Percentiles rank a stretch among this genome's conserved stretches.
Conservation (phyloP, 2,888 invertebrate genomes). For the Hesperia comma region DNA sequence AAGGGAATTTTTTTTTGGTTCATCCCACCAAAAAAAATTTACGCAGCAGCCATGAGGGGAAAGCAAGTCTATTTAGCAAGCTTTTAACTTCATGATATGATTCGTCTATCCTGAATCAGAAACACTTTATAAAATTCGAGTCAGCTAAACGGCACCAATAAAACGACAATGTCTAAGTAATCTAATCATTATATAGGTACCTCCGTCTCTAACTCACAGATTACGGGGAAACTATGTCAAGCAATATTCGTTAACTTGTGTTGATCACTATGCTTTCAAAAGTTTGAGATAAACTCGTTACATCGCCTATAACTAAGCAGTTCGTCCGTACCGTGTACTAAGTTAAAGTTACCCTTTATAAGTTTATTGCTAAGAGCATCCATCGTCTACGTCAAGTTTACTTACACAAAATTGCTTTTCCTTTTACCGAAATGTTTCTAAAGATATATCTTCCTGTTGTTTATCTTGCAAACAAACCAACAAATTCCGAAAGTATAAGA, state of each 20-base stretch:
- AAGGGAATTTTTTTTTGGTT: no score
- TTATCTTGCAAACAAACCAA: neutral
- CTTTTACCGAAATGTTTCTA: conserved; percentile 7
- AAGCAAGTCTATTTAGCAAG: no score
- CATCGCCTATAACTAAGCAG: neutral
- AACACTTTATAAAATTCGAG: no score
- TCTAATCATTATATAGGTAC: no score
- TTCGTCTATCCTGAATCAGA: no score
- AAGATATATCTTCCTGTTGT: conserved; percentile 10
- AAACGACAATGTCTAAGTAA: no score
- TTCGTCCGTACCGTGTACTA: conserved; percentile 9
- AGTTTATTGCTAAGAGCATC: conserved; percentile 11
- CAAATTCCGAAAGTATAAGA: neutral
- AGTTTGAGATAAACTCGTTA: neutral
- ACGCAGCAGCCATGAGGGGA: no score
- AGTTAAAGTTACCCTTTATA: conserved; percentile 8
- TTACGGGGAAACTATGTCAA: neutral
- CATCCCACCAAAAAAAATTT: no score
- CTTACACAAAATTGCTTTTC: conserved; percentile 20
- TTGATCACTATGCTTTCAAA: neutral
- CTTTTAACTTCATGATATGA: no score
- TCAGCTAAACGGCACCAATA: no score
- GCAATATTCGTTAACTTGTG: neutral
- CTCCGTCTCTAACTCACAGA: neutral
- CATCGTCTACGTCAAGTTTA: conserved; percentile 6